phyloP scores from a whole-genome alignment of 2,888 invertebrate genomes.

The Dryadula phaetusa region DNA sequence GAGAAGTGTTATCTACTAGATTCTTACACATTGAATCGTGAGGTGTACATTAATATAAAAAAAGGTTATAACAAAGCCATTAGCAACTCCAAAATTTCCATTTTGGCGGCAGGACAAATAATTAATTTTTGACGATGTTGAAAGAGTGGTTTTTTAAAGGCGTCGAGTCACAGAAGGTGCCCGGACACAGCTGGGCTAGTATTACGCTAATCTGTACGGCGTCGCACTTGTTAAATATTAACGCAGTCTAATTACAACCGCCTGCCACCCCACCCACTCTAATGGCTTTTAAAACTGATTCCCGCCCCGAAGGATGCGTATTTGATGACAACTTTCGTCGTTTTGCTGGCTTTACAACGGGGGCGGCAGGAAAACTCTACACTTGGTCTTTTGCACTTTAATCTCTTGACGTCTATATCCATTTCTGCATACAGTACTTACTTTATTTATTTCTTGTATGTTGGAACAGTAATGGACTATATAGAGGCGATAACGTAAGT shows the following conservation, averaged over 20 bases:
- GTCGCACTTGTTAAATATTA: conserved; percentile 84
- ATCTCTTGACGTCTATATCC: conserved; percentile 45
- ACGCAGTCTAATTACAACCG: conserved; percentile 81
- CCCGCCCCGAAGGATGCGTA: conserved; percentile 80
- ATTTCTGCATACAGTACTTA: conserved; percentile 37
- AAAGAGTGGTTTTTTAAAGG: conserved; percentile 75
- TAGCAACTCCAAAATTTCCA: conserved; percentile 56
- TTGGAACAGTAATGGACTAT: conserved; percentile 46
- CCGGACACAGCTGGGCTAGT: conserved; percentile 72
- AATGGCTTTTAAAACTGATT: conserved; percentile 85
- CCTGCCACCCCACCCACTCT: conserved; percentile 61
- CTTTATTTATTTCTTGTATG: conserved; percentile 42
- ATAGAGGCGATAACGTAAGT: conserved; percentile 39
- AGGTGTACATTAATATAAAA: neutral
- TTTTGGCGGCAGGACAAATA: conserved; percentile 60
- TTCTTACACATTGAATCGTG: neutral
- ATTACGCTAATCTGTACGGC: conserved; percentile 75
- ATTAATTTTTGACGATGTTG: conserved; percentile 78
- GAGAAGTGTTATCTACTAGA: neutral
- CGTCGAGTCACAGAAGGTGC: conserved; percentile 67
- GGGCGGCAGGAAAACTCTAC: conserved; percentile 52
- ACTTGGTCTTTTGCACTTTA: conserved; percentile 52
- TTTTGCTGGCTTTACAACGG: conserved; percentile 57
- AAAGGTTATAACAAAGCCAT: conserved; percentile 58
- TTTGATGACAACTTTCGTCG: conserved; percentile 81